Evolutionary conservation across 1,140 invertebrate genomes (phyloP).

Genomic region (Solenopsis invicta): DNA sequence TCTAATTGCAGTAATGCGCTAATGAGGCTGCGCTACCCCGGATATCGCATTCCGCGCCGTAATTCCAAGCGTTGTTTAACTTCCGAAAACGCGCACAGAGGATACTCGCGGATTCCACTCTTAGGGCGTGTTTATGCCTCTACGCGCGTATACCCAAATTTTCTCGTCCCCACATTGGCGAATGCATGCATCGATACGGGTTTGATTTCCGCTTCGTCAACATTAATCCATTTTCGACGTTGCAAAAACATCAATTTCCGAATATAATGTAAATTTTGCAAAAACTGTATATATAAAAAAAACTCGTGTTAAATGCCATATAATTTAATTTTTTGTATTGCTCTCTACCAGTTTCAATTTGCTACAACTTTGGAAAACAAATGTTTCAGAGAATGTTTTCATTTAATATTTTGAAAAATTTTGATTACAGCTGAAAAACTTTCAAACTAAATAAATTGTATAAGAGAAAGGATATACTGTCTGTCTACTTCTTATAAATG

Average conservation of each 20-base stretch:
- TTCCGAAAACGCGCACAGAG: conserved; percentile 63
- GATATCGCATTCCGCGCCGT: conserved; percentile 69
- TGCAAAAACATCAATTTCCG: not conserved
- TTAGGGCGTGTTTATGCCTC: not conserved
- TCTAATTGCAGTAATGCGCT: conserved; percentile 75
- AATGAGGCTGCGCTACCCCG: conserved; percentile 66
- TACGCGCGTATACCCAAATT: not conserved
- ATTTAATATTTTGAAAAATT: not conserved
- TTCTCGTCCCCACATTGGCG: not conserved
- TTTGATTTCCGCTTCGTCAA: not conserved
- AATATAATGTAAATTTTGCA: not conserved
- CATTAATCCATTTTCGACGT: not conserved
- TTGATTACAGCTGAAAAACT: not conserved
- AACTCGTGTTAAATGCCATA: not conserved
- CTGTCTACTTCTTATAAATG: not conserved
- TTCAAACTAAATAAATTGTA: not conserved
- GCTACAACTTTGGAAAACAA: not conserved
- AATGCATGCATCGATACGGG: not conserved
- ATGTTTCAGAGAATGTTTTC: not conserved
- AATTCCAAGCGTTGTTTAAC: conserved; percentile 73
- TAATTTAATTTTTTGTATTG: not conserved
- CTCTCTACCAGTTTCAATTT: not conserved
- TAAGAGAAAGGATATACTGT: not conserved
- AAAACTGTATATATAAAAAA: not conserved
- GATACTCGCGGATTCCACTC: conserved; percentile 41